Evolutionary conservation across 2,113 vertebrate species (phyloP).

Genomic region (Leptocoma aspasia): DNA sequence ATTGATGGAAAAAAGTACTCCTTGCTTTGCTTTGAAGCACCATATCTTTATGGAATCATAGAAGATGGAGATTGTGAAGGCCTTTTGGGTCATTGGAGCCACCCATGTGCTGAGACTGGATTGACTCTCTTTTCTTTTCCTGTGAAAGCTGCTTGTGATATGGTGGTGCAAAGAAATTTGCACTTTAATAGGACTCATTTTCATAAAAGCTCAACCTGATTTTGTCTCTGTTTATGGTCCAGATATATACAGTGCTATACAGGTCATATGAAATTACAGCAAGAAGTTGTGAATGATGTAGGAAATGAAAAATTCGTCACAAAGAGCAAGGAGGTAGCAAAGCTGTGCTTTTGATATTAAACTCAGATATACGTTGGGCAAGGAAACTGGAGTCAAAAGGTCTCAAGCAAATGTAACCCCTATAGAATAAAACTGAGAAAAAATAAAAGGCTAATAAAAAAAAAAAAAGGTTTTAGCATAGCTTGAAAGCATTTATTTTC

Average conservation of each 20-base stretch:
- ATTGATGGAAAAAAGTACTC: neutral
- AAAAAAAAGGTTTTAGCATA: neutral
- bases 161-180: slow-evolving; percentile 47
- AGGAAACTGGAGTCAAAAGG: neutral
- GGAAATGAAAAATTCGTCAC: slow-evolving; percentile 59
- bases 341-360: slow-evolving; percentile 53
- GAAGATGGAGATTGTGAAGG: neutral
- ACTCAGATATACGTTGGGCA: slow-evolving; percentile 19
- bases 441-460: neutral
- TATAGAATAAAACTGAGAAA: neutral
- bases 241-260: slow-evolving; percentile 1
- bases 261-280: slow-evolving; percentile 31
- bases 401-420: slow-evolving; percentile 2
- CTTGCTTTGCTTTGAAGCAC: neutral
- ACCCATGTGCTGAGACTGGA: accelerated
- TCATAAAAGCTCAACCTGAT: slow-evolving; percentile 45
- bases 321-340: slow-evolving; percentile 34
- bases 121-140: slow-evolving; percentile 9
- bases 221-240: slow-evolving; percentile 36
- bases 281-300: slow-evolving; percentile 41
- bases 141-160: slow-evolving; percentile 6
- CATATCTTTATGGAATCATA: neutral
- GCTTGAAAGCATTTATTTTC: slow-evolving; percentile 11
- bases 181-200: slow-evolving; percentile 26
- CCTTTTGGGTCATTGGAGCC: neutral